phyloP scores from a whole-genome alignment of 2,888 invertebrate genomes.

The Melinopterus prodromus region DNA sequence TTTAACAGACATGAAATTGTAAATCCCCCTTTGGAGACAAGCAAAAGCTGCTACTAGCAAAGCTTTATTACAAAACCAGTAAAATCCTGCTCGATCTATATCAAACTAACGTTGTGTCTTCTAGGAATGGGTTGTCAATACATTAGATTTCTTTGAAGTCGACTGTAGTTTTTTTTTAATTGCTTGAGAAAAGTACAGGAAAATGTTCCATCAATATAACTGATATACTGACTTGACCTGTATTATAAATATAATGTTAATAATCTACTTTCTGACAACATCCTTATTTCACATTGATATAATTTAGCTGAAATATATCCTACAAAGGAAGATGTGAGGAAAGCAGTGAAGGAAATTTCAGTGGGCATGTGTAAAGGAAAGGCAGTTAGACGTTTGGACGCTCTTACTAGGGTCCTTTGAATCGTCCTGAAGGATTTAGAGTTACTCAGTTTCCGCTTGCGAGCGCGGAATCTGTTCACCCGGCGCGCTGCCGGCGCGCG shows the following conservation, averaged over 20 bases:
- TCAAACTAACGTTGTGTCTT: too few species aligned
- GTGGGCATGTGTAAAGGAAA: background rate
- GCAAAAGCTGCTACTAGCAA: background rate
- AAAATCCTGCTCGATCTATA: background rate
- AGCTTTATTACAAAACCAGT: background rate
- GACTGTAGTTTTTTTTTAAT: too few species aligned
- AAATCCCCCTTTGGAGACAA: too few species aligned
- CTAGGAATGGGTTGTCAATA: too few species aligned
- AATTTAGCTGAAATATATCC: background rate
- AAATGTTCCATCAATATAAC: too few species aligned
- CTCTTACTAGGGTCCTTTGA: background rate
- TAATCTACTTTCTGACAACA: too few species aligned
- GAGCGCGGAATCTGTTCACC: background rate
- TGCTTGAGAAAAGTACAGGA: too few species aligned
- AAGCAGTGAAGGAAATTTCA: background rate
- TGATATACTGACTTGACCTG: too few species aligned
- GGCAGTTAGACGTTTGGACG: background rate
- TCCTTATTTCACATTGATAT: background rate
- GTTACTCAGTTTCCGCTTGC: background rate
- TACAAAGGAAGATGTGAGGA: background rate
- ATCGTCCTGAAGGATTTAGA: conserved; percentile 4
- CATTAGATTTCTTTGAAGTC: too few species aligned
- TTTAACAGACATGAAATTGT: background rate
- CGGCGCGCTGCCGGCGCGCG: background rate
- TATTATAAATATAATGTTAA: too few species aligned